These are phyloP conservation scores for Matsumurasca onukii DNA, from an alignment of 1,140 invertebrate species.

Conservation along the genomic window DNA sequence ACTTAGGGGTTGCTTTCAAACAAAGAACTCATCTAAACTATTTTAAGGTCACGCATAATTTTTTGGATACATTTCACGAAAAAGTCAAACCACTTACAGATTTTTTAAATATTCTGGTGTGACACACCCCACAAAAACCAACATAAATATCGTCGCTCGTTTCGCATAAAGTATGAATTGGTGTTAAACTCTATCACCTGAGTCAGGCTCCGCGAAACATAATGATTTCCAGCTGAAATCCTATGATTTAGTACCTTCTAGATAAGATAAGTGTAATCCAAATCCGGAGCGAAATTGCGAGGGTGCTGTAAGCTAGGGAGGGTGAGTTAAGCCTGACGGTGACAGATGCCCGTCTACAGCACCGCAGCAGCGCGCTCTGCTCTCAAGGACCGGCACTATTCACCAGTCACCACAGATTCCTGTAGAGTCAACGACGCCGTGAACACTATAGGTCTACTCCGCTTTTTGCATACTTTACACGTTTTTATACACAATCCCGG, in stretches of 20 bases:
- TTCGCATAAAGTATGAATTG: slow-evolving; percentile 9
- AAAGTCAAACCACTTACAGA: no score
- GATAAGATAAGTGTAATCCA: slow-evolving; percentile 18
- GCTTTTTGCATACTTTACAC: slow-evolving; percentile 15
- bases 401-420: slow-evolving; percentile 3
- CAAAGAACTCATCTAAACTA: no score
- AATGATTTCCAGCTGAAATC: slow-evolving; percentile 10
- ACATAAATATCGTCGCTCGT: no score
- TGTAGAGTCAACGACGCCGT: slow-evolving; percentile 6
- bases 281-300: slow-evolving; percentile 4
- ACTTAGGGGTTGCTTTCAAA: no score
- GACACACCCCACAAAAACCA: no score
- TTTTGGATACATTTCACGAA: no score
- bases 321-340: background rate
- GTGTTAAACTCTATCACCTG: background rate
- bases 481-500: no score
- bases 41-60: no score
- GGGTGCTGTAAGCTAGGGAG: background rate
- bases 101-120: no score
- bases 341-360: background rate
- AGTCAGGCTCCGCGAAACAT: background rate
- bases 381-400: no score
- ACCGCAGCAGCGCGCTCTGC: no score
- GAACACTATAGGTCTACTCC: no score
- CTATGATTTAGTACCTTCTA: background rate